Evolutionary conservation across 2,797 vertebrate species (phyloP), one percentile per base, ranked within the genome.

Genomic region (Enteromius unitaeniatus): DNA sequence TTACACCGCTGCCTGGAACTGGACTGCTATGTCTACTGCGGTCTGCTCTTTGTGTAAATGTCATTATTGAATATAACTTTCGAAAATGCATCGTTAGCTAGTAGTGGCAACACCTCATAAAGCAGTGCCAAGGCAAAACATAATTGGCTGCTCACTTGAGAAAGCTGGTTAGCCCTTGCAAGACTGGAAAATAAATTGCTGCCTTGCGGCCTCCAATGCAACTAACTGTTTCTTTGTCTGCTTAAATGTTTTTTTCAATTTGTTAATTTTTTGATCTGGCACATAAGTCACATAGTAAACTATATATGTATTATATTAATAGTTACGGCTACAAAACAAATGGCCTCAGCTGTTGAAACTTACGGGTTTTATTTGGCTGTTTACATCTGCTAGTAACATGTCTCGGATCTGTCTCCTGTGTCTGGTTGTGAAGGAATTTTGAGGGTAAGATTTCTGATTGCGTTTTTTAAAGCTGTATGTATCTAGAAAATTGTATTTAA

Each of bases 81-180:
- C 0, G 11, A 60, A 86, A 79, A 65, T 60, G 69, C 62, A 51
- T 79, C 40, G 58, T 86, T 83, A 80, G 77, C n/a, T 79, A 45
- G 70, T 80, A 60, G 74, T 86, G 69, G 65, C 37, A 74, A 75
- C n/a, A 69, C 15, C 72, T 86, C 62, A 70, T 75, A 84, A 85
- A 90, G 88, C 80, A 89, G 74, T 89, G 49, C 89, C 89, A 87
- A 88, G 83, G 75, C 86, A 83, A 78, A 86, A 78, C 70, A 87
- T 86, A 91, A 92, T 86, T 88, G 67, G 64, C 86, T 89, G 89
- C 88, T 91, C 87, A 87, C 83, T 91, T 90, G 86, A 88, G 79
- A 78, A 90, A 91, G 85, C 84, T 89, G 84, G 87, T 86, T 87
- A 74, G 84, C 86, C 78, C 78, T 81, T 86, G 91, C 84, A 88